Evolutionary conservation across 2,797 vertebrate species (phyloP).

Genomic region (Chromis chromis): DNA sequence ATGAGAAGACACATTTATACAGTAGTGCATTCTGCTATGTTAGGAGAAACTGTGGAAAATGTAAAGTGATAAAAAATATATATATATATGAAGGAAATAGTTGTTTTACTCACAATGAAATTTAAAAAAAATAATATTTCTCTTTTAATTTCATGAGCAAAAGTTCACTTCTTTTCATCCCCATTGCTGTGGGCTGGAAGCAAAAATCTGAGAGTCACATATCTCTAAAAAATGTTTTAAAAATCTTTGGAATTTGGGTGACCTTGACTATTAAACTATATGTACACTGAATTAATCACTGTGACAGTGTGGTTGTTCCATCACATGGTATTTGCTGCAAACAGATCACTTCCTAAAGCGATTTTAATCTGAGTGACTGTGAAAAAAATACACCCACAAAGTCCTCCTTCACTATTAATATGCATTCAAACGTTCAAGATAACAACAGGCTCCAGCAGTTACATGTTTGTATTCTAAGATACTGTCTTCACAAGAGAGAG

Average conservation of each 20-base stretch:
- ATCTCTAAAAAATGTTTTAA: neutral
- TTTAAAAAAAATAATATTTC: too few relatives aligned
- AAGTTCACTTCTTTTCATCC: neutral
- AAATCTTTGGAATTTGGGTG: neutral
- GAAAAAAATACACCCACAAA: neutral
- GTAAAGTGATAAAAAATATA: too few relatives aligned
- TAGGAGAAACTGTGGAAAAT: too few relatives aligned
- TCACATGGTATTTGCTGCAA: too few relatives aligned
- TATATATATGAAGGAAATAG: too few relatives aligned
- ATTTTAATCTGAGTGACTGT: neutral
- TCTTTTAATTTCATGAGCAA: too few relatives aligned
- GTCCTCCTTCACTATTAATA: neutral
- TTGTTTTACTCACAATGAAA: too few relatives aligned
- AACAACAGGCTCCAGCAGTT: neutral
- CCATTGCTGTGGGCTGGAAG: neutral
- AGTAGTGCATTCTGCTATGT: too few relatives aligned
- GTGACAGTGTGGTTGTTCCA: too few relatives aligned
- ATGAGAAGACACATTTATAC: too few relatives aligned
- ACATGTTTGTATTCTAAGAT: neutral
- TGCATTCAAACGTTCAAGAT: neutral
- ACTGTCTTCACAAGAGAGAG: neutral
- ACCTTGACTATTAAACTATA: neutral
- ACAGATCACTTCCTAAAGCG: neutral
- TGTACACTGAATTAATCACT: neutral
- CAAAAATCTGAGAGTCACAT: neutral